phyloP scores from a whole-genome alignment of 1,140 invertebrate genomes.

The Nasonia longicornis region DNA sequence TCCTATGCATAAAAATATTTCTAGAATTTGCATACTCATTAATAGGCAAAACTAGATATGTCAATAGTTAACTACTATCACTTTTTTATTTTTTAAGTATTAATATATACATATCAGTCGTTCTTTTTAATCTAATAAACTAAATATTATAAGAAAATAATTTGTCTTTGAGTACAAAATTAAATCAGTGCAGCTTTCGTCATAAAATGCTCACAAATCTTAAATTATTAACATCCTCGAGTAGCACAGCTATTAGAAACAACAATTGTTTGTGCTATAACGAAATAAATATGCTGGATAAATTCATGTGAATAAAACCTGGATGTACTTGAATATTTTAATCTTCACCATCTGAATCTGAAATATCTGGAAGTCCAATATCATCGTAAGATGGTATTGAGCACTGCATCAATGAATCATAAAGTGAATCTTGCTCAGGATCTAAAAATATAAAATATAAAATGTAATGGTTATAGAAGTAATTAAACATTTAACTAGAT shows the following conservation, averaged over 20 bases:
- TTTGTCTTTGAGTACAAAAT: not conserved
- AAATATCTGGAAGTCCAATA: constrained; percentile 42
- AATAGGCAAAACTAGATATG: not conserved
- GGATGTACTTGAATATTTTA: not conserved
- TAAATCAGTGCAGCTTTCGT: not conserved
- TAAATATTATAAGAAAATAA: not conserved
- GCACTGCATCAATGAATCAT: not conserved
- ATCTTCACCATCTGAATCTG: constrained; percentile 41
- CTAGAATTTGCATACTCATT: not conserved
- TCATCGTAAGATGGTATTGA: not conserved
- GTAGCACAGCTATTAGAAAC: not conserved
- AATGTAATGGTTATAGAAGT: not conserved
- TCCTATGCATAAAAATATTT: not conserved
- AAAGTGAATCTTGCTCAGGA: constrained; percentile 23
- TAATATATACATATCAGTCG: too few species aligned
- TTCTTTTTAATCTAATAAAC: too few species aligned
- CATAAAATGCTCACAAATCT: not conserved
- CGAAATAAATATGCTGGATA: not conserved
- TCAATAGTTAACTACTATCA: too few species aligned
- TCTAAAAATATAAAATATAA: constrained; percentile 24
- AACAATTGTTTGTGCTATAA: not conserved
- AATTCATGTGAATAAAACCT: not conserved
- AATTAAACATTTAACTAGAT: constrained; percentile 21
- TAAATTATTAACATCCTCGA: constrained; percentile 5
- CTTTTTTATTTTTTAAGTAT: not conserved